Evolutionary conservation across 2,797 vertebrate genomes (phyloP).

Genomic region (Petrocephalus schoutedeni): DNA sequence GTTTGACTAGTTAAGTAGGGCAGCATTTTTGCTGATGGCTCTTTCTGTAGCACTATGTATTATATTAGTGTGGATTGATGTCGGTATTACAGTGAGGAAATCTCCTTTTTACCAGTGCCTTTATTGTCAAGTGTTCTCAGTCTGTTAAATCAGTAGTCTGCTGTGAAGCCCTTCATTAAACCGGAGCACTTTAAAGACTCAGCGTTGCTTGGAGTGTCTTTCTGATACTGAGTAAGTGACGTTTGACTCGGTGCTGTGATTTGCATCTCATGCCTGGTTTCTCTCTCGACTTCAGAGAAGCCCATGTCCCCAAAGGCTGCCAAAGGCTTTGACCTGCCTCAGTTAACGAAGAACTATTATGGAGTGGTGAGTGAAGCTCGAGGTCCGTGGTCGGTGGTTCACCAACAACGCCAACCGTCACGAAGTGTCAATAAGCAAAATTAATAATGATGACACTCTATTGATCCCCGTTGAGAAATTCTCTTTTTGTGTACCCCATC

Average conservation of each 20-base stretch:
- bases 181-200: not conserved
- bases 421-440: not conserved
- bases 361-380: conserved; percentile 73
- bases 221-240: not conserved
- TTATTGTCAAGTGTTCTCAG: not conserved
- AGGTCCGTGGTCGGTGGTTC: not conserved
- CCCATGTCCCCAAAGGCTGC: conserved; percentile 83
- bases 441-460: not conserved
- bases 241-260: not conserved
- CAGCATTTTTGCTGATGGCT: not conserved
- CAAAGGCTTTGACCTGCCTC: conserved; percentile 72
- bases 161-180: not conserved
- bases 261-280: not conserved
- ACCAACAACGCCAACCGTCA: not conserved
- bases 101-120: not conserved
- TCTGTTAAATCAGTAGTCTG: not conserved
- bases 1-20: not conserved
- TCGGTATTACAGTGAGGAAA: not conserved
- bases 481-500: not conserved
- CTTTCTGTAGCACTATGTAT: not conserved
- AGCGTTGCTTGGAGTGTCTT: not conserved
- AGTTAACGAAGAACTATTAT: conserved; percentile 96
- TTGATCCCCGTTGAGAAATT: not conserved
- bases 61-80: not conserved
- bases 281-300: conserved; percentile 68